Conservation (phyloP, 2,888 invertebrate species). For the Zelleria hepariella region DNA sequence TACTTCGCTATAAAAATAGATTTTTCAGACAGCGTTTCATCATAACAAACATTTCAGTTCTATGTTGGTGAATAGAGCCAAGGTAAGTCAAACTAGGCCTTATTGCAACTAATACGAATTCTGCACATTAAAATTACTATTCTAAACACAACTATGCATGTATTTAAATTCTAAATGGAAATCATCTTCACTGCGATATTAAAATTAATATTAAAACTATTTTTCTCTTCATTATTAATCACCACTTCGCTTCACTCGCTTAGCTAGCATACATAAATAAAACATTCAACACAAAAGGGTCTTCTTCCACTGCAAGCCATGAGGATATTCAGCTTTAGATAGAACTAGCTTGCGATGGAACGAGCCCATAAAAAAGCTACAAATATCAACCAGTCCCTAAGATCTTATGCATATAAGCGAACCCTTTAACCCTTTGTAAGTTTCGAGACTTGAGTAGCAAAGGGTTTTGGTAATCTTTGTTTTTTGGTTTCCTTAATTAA, state of each 20-base stretch:
- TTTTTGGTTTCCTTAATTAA: not conserved
- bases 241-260: not conserved
- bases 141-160: not conserved
- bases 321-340: not conserved
- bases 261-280: not conserved
- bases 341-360: not conserved
- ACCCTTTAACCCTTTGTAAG: too few relatives aligned
- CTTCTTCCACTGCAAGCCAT: not conserved
- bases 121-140: not conserved
- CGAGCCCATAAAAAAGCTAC: not conserved
- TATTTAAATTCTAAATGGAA: conserved; percentile 2
- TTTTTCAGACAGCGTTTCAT: not conserved
- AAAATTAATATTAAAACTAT: not conserved
- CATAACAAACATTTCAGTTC: not conserved
- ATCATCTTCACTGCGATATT: conserved; percentile 1
- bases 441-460: not conserved
- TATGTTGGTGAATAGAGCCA: not conserved
- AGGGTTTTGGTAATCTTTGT: not conserved
- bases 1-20: too few relatives aligned
- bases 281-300: not conserved
- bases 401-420: not conserved
- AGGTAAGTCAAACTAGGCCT: not conserved
- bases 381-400: not conserved
- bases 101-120: not conserved
- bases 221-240: not conserved